Base-by-base conservation (phyloP, 2,888 invertebrate species). In the Helobdella robusta region DNA sequence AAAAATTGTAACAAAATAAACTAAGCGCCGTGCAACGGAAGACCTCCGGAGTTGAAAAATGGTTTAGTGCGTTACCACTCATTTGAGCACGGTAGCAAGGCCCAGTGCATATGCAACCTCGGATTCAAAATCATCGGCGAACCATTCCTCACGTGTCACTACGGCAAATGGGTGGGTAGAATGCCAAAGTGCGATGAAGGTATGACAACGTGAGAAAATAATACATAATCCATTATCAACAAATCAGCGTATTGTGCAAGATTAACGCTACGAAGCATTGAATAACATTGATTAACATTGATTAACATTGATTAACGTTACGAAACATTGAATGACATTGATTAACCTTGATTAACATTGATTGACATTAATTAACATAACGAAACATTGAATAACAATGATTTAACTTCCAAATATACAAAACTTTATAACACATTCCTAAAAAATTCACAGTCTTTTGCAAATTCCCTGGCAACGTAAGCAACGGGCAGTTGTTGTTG, bases 1-100 rank as follows among this genome's bases (percentile, higher is more conserved):
- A n/a, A n/a, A n/a, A n/a, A n/a, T n/a, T n/a, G n/a, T n/a, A n/a
- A n/a, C n/a, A n/a, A n/a, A n/a, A n/a, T n/a, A n/a, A n/a, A n/a
- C n/a, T 2, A 40, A 85, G 84, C 81, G 65, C 85, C 89, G 34
- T 91, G 93, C 77, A 89, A 89, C 74, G 79, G 79, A 73, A 85
- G 92, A 83, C 93, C 93, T 0, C 86, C 84, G 68, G 83, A 86
- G 2, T 92, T 97, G 0, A 87, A 89, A 64, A 88, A 93, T 74
- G 95, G 97, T 0, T 89, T 94, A 86, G 92, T 95, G 3, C 87
- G 97, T 66, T 97, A 94, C 0, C 92, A 95, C 0, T 93, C 93
- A 76, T 91, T 91, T n/a, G 90, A 91, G 69, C 97, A 98, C 75
- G 92, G 93, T 0, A 91, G 92, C 88, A 87, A 87, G 75, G 97